Percentiles rank a stretch among this genome's conserved stretches.
Conservation (phyloP, 2,113 vertebrate genomes). For the Benthochromis sp. region DNA sequence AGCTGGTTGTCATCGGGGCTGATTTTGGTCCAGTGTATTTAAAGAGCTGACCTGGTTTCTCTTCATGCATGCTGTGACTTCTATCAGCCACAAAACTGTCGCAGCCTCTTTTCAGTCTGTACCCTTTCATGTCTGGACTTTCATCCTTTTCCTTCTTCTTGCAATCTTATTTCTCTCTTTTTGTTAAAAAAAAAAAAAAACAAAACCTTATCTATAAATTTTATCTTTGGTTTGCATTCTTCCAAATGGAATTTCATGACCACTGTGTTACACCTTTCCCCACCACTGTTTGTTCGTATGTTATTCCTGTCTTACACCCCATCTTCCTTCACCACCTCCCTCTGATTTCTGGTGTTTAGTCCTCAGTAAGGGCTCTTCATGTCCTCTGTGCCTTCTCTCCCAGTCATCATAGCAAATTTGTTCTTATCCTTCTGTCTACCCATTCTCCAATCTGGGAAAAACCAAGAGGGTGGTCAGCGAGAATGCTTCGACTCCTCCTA, state of each 20-base stretch:
- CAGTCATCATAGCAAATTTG: slow-evolving; percentile 72
- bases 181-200: not conserved
- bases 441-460: slow-evolving; percentile 56
- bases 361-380: slow-evolving; percentile 81
- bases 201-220: not conserved
- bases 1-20: not conserved
- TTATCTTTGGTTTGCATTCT: slow-evolving; percentile 49
- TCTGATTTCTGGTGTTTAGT: slow-evolving; percentile 73
- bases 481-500: slow-evolving; percentile 36
- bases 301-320: not conserved
- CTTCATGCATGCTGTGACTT: slow-evolving; percentile 45
- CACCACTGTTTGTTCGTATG: slow-evolving; percentile 27
- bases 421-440: slow-evolving; percentile 55
- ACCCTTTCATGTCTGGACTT: slow-evolving; percentile 33
- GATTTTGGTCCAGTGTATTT: not conserved
- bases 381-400: slow-evolving; percentile 82
- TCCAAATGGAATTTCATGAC: slow-evolving; percentile 38
- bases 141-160: slow-evolving; percentile 49
- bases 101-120: slow-evolving; percentile 29
- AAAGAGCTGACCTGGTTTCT: not conserved
- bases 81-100: slow-evolving; percentile 54
- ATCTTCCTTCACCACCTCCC: not conserved
- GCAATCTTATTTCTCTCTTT: slow-evolving; percentile 1
- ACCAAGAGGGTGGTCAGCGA: slow-evolving; percentile 41
- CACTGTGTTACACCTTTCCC: slow-evolving; percentile 20